Base-by-base conservation (phyloP, 2,113 vertebrate species). In the Epinephelus moara region DNA sequence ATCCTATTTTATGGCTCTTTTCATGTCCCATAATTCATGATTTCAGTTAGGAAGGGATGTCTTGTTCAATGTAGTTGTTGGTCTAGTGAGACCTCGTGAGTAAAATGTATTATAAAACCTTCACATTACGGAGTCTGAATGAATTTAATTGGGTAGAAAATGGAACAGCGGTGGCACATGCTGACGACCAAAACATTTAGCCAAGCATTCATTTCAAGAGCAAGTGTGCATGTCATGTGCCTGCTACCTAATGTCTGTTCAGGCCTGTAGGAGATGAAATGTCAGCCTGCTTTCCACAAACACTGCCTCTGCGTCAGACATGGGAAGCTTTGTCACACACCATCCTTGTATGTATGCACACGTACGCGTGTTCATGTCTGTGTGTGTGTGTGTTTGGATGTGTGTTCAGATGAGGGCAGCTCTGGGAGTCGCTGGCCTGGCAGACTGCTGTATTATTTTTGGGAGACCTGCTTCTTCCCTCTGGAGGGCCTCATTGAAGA, bases 401-500 rank as follows among this genome's bases (percentile, higher is more conserved):
- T 80, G 81, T 59, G 42, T 82, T 72, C 19, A 70, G 47, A 30
- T 57, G n/a, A 70, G 60, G 40, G 70, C 75, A 64, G 71, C 86
- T 81, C 62, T 89, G 83, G 62, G 71, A 93, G 85, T 80, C 60
- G 40, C 75, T 85, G 68, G 75, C 75, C 85, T 87, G 90, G 88
- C 91, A 88, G 89, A 71, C 83, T 86, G 82, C 85, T 85, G 85
- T 94, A 93, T 95, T 95, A 94, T 95, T 95, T 95, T 94, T 94
- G 92, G 93, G 93, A 94, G 91, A 88, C 84, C 90, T 91, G 86
- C 85, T 91, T 77, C 82, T 94, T 94, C 93, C 93, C 93, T 92
- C 87, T 86, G 88, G 94, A 94, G 94, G 93, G 94, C 94, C 92
- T 95, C 94, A 93, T 87, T 94, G 89, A 90, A 90, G 93, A 93